Base-by-base conservation (phyloP, 2,797 vertebrate genomes). In the Taenioides sp. region DNA sequence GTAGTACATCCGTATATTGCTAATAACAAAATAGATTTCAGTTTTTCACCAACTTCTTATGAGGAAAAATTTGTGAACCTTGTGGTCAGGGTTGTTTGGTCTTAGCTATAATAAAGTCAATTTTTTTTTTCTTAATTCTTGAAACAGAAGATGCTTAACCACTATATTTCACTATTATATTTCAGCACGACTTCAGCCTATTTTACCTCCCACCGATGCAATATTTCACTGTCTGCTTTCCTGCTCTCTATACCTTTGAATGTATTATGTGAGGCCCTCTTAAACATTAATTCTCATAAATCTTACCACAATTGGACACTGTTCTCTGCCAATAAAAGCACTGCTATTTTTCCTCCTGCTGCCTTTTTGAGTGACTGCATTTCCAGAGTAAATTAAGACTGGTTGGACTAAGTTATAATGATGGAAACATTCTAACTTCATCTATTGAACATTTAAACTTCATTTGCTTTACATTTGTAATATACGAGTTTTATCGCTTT, bases 351-450 rank as follows among this genome's bases (percentile, higher is more conserved):
- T 70, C 74, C 76, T 76, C 40, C 69, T 76, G 67, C 66, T 73
- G 69, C 4, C 27, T 62, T 57, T 72, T 62, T 71, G 79, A 76
- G 73, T 78, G 55, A 22, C 65, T 68, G 31, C 52, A 61, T 66
- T 65, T 69, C 66, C 50, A 67, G 23, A 73, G 69, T 85, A 84
- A 82, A 86, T 83, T 80, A 84, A 80, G 67, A 82, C 60, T 77
- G 27, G 68, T 69, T 71, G 73, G 40, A 78, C 49, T 67, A 71
- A 79, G 71, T 54, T 52, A 73, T 22, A 61, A 71, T 61, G 61
- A 74, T 65, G 47, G 66, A 78, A 82, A 72, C 57, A 28, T 67
- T 83, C 67, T 37, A 37, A 37, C 1, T 65, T 69, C 2, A 69
- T 74, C 83, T 50, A 50, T 83, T 82, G 66, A 86, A 75, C 65